phyloP scores from a whole-genome alignment of 2,797 vertebrate species.

The Fratercula arctica region DNA sequence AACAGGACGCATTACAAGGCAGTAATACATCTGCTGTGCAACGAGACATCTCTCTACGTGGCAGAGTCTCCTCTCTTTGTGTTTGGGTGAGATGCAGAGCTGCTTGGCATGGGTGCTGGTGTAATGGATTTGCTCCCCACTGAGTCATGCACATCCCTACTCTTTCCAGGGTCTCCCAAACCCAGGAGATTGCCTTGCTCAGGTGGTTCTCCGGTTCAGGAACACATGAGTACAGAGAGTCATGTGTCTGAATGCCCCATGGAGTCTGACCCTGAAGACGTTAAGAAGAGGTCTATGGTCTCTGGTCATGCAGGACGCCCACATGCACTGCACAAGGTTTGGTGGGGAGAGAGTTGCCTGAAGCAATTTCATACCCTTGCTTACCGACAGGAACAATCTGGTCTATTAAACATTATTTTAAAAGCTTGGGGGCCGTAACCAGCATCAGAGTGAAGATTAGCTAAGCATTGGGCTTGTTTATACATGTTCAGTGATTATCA shows the following conservation, averaged over 20 bases:
- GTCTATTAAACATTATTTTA: neutral
- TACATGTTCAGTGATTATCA: constrained; percentile 4
- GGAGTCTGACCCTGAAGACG: neutral
- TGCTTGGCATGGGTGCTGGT: neutral
- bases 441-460: constrained; percentile 2
- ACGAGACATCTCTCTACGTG: neutral
- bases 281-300: neutral
- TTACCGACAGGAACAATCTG: neutral
- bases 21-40: neutral
- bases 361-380: neutral
- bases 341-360: neutral
- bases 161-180: neutral
- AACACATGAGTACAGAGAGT: neutral
- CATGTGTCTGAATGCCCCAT: fast-evolving
- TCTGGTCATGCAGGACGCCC: neutral
- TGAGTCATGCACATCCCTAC: neutral
- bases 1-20: neutral
- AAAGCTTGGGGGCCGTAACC: neutral
- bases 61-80: neutral
- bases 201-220: neutral
- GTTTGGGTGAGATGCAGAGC: neutral
- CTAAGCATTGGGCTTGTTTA: constrained; percentile 7
- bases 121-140: neutral
- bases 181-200: neutral
- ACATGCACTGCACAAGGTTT: neutral